These are phyloP conservation scores for Pachyramphus minor DNA, from an alignment of 2,113 vertebrate species.

Conservation along the genomic window DNA sequence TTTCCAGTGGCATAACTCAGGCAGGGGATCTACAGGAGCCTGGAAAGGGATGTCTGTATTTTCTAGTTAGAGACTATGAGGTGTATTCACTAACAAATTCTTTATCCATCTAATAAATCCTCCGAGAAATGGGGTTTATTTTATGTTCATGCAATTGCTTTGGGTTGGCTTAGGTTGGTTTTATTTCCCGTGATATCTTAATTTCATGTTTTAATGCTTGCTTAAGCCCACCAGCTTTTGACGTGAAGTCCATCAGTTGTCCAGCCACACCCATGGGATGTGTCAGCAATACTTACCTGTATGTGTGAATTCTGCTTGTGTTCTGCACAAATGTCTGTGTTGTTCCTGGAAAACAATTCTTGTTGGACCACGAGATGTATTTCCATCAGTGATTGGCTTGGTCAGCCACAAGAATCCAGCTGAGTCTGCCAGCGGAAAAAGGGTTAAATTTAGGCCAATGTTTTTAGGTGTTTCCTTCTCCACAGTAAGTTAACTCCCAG, in stretches of 20 bases:
- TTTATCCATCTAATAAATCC: not conserved
- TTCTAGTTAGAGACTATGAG: not conserved
- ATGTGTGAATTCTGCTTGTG: not conserved
- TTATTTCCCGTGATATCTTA: not conserved
- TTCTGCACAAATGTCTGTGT: not conserved
- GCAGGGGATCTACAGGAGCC: not conserved
- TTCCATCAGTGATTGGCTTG: not conserved
- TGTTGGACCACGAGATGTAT: not conserved
- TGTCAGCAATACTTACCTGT: not conserved
- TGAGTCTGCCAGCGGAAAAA: not conserved
- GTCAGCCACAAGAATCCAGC: not conserved
- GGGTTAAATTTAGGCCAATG: constrained; percentile 41
- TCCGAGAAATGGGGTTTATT: not conserved
- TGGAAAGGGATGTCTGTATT: not conserved
- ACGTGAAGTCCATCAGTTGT: not conserved
- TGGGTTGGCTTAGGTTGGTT: not conserved
- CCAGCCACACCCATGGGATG: not conserved
- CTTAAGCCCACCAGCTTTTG: not conserved
- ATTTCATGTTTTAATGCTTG: not conserved
- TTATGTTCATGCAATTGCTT: not conserved
- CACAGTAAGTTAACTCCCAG: constrained; percentile 1
- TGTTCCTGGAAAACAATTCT: not conserved
- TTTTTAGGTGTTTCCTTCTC: constrained; percentile 43
- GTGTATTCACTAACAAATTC: not conserved
- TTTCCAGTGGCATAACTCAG: not conserved